A percentile compares a stretch with the other conserved stretches of the same genome.
These are phyloP conservation scores for Charanyca ferruginea DNA, from an alignment of 2,888 invertebrate genomes.

Conservation along the genomic window DNA sequence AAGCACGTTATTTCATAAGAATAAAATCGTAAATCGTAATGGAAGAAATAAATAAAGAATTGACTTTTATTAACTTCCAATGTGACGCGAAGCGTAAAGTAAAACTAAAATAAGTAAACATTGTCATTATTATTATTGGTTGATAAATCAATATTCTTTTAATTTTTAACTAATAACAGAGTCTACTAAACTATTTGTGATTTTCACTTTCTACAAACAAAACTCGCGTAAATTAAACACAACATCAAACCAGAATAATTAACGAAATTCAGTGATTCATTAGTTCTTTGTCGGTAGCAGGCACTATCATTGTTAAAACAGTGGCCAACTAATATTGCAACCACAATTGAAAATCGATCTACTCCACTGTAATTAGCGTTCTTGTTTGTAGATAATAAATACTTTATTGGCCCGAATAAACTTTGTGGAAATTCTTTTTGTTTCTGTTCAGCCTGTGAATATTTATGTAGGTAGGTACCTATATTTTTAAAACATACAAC, in stretches of 20 bases:
- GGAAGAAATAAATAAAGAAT: no score
- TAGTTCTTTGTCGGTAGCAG: slow-evolving; percentile 25
- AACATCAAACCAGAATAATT: slow-evolving; percentile 6
- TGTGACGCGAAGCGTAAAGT: no score
- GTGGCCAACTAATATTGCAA: slow-evolving; percentile 7
- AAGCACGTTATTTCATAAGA: no score
- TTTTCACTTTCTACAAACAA: slow-evolving; percentile 3
- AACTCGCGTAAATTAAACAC: not conserved
- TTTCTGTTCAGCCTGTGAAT: slow-evolving; percentile 1
- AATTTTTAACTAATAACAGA: no score
- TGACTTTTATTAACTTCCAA: no score
- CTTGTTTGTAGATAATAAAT: slow-evolving; percentile 16
- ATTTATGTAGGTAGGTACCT: no score
- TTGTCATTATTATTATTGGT: no score
- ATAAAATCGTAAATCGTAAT: no score
- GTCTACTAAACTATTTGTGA: no score
- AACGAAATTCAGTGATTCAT: slow-evolving; percentile 11
- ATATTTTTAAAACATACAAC: no score
- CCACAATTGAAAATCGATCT: slow-evolving; percentile 22
- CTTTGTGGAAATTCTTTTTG: slow-evolving; percentile 15
- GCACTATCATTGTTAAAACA: not conserved
- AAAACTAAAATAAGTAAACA: no score
- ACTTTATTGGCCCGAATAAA: slow-evolving; percentile 7
- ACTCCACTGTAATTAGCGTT: slow-evolving; percentile 2
- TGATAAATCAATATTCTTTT: no score